phyloP scores from a whole-genome alignment of 2,113 vertebrate genomes.

The Oophaga pumilio region DNA sequence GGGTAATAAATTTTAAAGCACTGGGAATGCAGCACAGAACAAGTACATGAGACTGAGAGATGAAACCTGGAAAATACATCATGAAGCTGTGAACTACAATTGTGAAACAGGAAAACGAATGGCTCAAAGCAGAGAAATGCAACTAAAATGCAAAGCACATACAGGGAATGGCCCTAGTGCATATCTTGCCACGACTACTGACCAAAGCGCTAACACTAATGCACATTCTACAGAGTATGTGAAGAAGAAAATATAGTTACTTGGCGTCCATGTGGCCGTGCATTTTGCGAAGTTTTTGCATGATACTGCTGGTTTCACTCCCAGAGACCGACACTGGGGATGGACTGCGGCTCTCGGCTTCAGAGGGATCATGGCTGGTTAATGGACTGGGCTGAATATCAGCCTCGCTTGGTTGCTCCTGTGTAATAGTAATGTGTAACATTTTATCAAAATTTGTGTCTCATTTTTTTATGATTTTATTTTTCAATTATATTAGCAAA shows the following conservation, averaged over 20 bases:
- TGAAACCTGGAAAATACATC: neutral
- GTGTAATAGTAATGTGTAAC: constrained; percentile 19
- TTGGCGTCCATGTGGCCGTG: constrained; percentile 95
- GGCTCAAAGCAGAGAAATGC: neutral
- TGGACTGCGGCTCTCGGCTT: constrained; percentile 82
- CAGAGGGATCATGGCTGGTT: constrained; percentile 71
- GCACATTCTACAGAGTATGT: neutral
- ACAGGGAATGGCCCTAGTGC: neutral
- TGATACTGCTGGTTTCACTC: constrained; percentile 97
- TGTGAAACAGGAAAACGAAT: neutral
- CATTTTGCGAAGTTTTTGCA: constrained; percentile 99
- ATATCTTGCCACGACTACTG: neutral
- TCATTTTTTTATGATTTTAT: neutral
- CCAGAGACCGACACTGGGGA: constrained; percentile 90
- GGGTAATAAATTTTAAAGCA: neutral
- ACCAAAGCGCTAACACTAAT: neutral
- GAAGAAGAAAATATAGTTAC: constrained; percentile 72
- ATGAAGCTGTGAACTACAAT: neutral
- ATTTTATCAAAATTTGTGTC: neutral
- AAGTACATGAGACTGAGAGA: neutral
- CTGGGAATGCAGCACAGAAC: neutral
- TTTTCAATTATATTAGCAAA: neutral
- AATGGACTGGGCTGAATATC: constrained; percentile 69
- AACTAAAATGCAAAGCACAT: constrained; percentile 10
- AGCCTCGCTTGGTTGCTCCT: constrained; percentile 81